phyloP scores from a whole-genome alignment of 2,797 vertebrate genomes.

The Rhabdomys pumilio region DNA sequence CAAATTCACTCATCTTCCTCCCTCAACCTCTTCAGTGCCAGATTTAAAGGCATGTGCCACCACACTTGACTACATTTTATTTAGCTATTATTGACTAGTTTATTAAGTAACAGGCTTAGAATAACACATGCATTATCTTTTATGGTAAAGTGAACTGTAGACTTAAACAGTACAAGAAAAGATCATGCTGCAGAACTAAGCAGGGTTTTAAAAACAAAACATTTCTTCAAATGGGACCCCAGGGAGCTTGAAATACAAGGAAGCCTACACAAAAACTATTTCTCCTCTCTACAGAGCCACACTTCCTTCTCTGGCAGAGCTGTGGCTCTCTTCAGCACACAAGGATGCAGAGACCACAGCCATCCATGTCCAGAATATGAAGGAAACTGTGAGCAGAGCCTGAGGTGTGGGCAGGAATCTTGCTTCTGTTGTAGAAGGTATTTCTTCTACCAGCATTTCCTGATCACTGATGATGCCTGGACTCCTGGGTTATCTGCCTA shows the following conservation, averaged over 20 bases:
- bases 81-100: constrained; percentile 1
- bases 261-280: not conserved
- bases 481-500: not conserved
- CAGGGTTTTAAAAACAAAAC: constrained; percentile 59
- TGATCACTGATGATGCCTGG: not conserved
- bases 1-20: not conserved
- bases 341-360: not conserved
- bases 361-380: not conserved
- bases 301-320: not conserved
- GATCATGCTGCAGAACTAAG: constrained; percentile 51
- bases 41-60: not conserved
- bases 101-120: constrained; percentile 62
- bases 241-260: constrained; percentile 52
- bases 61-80: constrained; percentile 11
- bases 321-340: not conserved
- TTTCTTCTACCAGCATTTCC: constrained; percentile 21
- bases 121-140: constrained; percentile 38
- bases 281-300: constrained; percentile 5
- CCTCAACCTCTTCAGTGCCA: not conserved
- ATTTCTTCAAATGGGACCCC: constrained; percentile 58
- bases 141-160: constrained; percentile 43
- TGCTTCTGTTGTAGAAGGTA: not conserved
- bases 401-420: not conserved
- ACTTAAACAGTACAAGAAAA: constrained; percentile 45
- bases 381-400: not conserved